phyloP scores from a whole-genome alignment of 2,797 vertebrate genomes.

The Pterois miles region DNA sequence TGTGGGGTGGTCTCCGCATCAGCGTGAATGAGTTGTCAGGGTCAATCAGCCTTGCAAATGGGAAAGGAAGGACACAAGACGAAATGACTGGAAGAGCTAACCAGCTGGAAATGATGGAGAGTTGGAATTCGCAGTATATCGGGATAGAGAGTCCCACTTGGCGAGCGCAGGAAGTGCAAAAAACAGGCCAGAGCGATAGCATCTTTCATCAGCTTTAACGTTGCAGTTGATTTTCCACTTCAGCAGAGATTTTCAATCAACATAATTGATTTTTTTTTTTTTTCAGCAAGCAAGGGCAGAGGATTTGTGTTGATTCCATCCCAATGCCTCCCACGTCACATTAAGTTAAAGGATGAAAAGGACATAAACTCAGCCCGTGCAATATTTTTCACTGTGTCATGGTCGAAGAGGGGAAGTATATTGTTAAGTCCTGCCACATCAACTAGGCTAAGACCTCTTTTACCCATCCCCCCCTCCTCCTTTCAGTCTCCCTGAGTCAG shows the following conservation, averaged over 20 bases:
- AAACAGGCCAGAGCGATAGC: background rate
- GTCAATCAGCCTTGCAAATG: slow-evolving; percentile 73
- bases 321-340: slow-evolving; percentile 26
- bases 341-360: slow-evolving; percentile 37
- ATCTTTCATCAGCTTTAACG: slow-evolving; percentile 31
- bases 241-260: slow-evolving; percentile 58
- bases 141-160: slow-evolving; percentile 22
- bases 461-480: background rate
- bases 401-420: background rate
- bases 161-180: slow-evolving; percentile 16
- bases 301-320: slow-evolving; percentile 39
- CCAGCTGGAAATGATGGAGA: slow-evolving; percentile 69
- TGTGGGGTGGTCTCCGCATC: slow-evolving; percentile 12
- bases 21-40: slow-evolving; percentile 68
- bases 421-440: slow-evolving; percentile 20
- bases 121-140: slow-evolving; percentile 28
- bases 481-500: slow-evolving; percentile 7
- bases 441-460: slow-evolving; percentile 1
- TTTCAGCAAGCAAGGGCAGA: background rate
- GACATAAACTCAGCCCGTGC: slow-evolving; percentile 4
- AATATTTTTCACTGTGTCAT: slow-evolving; percentile 2
- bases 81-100: slow-evolving; percentile 55
- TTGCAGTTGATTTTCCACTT: slow-evolving; percentile 42
- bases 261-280: slow-evolving; percentile 33
- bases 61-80: slow-evolving; percentile 64